Evolutionary conservation across 2,888 invertebrate species (phyloP).

Genomic region (Drosophila koepferae): DNA sequence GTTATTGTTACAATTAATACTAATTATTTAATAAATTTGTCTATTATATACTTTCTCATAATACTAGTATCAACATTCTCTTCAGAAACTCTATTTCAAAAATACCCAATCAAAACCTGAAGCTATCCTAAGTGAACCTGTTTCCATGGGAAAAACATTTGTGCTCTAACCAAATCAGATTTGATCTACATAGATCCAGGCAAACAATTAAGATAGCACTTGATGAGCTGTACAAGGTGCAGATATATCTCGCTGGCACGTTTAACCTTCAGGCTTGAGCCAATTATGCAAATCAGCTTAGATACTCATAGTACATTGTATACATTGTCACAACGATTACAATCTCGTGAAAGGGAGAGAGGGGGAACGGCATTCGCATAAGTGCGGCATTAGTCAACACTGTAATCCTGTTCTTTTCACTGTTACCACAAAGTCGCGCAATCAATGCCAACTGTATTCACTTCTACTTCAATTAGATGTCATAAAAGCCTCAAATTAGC

Average conservation of each 20-base stretch:
- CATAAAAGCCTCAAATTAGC: slow-evolving; percentile 74
- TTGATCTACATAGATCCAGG: not conserved
- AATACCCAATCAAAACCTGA: not conserved
- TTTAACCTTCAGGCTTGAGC: slow-evolving; percentile 13
- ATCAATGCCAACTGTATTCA: slow-evolving; percentile 58
- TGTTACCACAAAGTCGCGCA: slow-evolving; percentile 37
- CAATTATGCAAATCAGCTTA: slow-evolving; percentile 64
- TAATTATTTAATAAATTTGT: no score
- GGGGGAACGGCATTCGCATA: slow-evolving; percentile 6
- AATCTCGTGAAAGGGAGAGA: slow-evolving; percentile 24
- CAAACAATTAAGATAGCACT: slow-evolving; percentile 1
- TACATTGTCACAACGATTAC: slow-evolving; percentile 12
- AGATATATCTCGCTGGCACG: not conserved
- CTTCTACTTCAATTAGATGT: slow-evolving; percentile 60
- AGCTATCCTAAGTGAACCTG: not conserved
- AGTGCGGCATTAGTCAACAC: slow-evolving; percentile 17
- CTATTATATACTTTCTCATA: no score
- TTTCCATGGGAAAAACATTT: slow-evolving; percentile 1
- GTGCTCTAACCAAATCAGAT: not conserved
- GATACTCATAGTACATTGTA: not conserved
- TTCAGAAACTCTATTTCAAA: no score
- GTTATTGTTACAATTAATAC: not conserved
- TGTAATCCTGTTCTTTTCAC: slow-evolving; percentile 14
- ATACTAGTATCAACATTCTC: no score
- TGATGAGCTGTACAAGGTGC: slow-evolving; percentile 2